phyloP scores from a whole-genome alignment of 64 coral and sea anemone species.

The Hydrozoanthus tunicans region DNA sequence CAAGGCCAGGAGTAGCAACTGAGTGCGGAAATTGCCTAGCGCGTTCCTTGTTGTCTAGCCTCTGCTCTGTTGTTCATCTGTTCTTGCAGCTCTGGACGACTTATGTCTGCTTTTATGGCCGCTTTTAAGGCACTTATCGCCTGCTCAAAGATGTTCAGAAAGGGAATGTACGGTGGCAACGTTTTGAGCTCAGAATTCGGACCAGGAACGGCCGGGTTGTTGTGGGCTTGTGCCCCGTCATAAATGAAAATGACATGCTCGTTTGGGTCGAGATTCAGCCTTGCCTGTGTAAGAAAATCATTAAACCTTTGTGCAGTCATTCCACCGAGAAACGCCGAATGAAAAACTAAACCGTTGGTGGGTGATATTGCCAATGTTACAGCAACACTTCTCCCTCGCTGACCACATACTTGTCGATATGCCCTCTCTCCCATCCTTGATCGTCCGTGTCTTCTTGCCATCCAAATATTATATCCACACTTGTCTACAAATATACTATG shows the following conservation, averaged over 20 bases:
- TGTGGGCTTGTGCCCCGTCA: not conserved
- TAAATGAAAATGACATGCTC: not conserved
- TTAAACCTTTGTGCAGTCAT: too few species aligned
- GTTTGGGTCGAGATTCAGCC: not conserved
- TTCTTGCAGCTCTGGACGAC: not conserved
- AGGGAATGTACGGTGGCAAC: not conserved
- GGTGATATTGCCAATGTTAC: too few species aligned
- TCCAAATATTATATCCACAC: too few species aligned
- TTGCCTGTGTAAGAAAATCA: not conserved
- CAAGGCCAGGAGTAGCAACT: not conserved
- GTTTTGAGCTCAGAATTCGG: not conserved
- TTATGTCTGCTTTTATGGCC: not conserved
- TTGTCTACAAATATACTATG: too few species aligned
- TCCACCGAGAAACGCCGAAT: too few species aligned
- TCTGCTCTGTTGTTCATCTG: not conserved
- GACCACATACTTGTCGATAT: too few species aligned
- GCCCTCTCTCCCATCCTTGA: too few species aligned
- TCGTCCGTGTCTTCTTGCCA: too few species aligned
- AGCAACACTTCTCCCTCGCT: too few species aligned
- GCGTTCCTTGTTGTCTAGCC: not conserved
- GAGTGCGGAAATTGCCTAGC: not conserved
- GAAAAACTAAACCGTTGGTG: too few species aligned
- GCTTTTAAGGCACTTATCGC: not conserved
- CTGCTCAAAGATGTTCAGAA: not conserved
- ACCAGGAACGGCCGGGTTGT: not conserved